A percentile compares a stretch with the other conserved stretches of the same genome.
phyloP scores from a whole-genome alignment of 2,888 invertebrate species.

The Thyatira batis region DNA sequence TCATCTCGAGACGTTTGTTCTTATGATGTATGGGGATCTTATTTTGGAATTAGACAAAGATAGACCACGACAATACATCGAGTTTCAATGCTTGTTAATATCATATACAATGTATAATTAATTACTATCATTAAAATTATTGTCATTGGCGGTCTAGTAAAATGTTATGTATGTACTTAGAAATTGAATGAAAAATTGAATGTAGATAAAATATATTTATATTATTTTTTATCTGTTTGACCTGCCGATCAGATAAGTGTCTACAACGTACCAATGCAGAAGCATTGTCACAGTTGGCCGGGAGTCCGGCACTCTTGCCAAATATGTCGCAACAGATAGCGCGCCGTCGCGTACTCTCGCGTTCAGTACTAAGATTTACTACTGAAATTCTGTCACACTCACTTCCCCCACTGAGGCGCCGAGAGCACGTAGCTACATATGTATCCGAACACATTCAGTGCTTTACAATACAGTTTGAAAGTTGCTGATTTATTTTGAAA shows the following conservation, averaged over 20 bases:
- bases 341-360: conserved; percentile 28
- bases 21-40: conserved; percentile 35
- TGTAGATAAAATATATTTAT: conserved; percentile 31
- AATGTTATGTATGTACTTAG: not conserved
- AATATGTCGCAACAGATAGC: conserved; percentile 76
- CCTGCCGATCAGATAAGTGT: conserved; percentile 53
- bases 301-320: conserved; percentile 65
- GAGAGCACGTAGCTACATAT: conserved; percentile 27
- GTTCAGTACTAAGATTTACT: conserved; percentile 52
- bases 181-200: conserved; percentile 20
- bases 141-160: not conserved
- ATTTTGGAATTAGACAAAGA: conserved; percentile 44
- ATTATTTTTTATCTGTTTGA: conserved; percentile 52
- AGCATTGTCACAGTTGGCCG: conserved; percentile 75
- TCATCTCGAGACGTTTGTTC: conserved; percentile 27
- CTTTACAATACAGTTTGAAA: conserved; percentile 17
- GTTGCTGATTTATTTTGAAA: conserved; percentile 54
- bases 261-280: conserved; percentile 31
- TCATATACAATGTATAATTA: conserved; percentile 12
- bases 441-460: conserved; percentile 15
- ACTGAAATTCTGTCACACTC: conserved; percentile 60
- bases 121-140: conserved; percentile 18
- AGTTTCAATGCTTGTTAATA: conserved; percentile 20
- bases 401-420: conserved; percentile 29
- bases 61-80: conserved; percentile 32